A percentile compares a stretch with the other conserved stretches of the same genome.
phyloP scores from a whole-genome alignment of 2,113 vertebrate genomes.

The Lamprotornis superbus region DNA sequence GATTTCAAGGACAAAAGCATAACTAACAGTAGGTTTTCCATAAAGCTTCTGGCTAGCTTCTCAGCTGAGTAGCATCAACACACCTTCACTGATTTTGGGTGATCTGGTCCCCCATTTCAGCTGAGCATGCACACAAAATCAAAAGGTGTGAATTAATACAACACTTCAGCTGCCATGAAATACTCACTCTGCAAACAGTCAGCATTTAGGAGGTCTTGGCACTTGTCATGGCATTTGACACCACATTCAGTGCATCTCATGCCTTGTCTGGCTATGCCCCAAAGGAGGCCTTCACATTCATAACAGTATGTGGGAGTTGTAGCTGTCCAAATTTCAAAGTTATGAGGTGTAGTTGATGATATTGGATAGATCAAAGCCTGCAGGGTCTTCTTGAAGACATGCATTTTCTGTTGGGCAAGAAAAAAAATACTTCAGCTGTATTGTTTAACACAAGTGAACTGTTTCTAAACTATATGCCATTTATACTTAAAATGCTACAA shows the following conservation, averaged over 20 bases:
- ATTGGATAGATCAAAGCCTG: constrained; percentile 97
- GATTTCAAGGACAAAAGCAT: not conserved
- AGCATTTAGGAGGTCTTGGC: constrained; percentile 96
- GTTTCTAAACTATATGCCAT: not conserved
- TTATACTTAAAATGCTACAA: not conserved
- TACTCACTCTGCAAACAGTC: constrained; percentile 97
- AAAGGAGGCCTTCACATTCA: constrained; percentile 95
- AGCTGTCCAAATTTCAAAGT: constrained; percentile 98
- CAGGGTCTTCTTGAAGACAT: constrained; percentile 96
- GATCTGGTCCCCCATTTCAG: not conserved
- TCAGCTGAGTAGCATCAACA: not conserved
- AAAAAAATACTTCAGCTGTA: not conserved
- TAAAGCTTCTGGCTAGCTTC: not conserved
- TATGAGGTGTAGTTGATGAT: constrained; percentile 95
- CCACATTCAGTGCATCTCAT: constrained; percentile 96
- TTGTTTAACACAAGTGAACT: not conserved
- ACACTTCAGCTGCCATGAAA: not conserved
- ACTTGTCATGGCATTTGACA: constrained; percentile 98
- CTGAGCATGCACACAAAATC: not conserved
- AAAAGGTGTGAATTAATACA: not conserved
- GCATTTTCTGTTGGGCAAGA: constrained; percentile 83
- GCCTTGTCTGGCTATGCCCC: constrained; percentile 97
- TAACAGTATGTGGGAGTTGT: constrained; percentile 97
- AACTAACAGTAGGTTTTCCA: not conserved
- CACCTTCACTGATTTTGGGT: not conserved